Conservation (phyloP, 2,113 vertebrate genomes). For the Colaptes auratus region DNA sequence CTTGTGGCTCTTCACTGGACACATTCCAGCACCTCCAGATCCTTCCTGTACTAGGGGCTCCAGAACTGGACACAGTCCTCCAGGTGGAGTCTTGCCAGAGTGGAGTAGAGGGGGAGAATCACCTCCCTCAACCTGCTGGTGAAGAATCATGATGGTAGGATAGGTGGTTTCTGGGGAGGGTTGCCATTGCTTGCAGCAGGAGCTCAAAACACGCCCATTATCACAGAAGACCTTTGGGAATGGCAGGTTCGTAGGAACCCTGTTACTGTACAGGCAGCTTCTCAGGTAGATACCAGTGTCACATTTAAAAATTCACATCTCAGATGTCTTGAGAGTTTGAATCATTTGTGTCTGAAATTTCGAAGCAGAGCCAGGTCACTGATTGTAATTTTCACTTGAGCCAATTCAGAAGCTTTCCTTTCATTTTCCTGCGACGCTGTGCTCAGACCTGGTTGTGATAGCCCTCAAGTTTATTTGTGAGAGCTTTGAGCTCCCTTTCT, state of each 20-base stretch:
- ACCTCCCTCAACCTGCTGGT: background rate
- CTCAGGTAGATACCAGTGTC: background rate
- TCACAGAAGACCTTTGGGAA: background rate
- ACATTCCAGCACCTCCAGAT: no score
- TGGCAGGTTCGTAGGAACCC: rapidly evolving
- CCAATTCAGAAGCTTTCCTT: conserved; percentile 30
- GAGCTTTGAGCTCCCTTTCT: conserved; percentile 70
- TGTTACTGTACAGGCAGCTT: background rate
- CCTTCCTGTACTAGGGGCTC: no score
- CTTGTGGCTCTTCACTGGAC: no score
- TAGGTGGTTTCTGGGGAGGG: background rate
- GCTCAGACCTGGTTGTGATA: conserved; percentile 62
- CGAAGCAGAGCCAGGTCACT: conserved; percentile 9
- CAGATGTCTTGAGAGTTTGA: background rate
- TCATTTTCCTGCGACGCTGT: conserved; percentile 34
- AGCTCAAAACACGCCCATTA: background rate
- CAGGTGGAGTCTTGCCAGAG: no score
- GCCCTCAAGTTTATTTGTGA: conserved; percentile 69
- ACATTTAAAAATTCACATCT: background rate
- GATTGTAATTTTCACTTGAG: conserved; percentile 48
- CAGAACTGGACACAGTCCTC: no score
- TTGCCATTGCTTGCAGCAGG: background rate
- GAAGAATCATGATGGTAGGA: background rate
- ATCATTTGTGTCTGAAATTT: background rate
- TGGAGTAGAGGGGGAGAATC: no score